A percentile compares a stretch with the other conserved stretches of the same genome.
These are phyloP conservation scores for Uloborus plumipes DNA, from an alignment of 2,888 invertebrate species.

Conservation along the genomic window DNA sequence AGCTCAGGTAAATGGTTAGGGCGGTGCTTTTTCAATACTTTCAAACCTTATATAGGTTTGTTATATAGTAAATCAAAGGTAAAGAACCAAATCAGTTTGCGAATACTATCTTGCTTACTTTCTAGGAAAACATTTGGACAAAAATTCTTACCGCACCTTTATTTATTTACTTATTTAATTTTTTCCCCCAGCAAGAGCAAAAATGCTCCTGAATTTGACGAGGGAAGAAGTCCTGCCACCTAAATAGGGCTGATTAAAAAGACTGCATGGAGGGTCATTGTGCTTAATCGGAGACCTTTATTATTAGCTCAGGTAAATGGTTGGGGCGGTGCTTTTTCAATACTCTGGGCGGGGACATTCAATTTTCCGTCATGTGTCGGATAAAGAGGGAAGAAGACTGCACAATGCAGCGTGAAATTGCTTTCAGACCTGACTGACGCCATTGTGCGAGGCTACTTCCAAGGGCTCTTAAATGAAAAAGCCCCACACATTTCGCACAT, in stretches of 20 bases:
- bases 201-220: background rate
- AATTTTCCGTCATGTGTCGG: no score
- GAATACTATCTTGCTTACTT: no score
- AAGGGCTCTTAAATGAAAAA: no score
- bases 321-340: conserved; percentile 4
- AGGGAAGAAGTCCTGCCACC: background rate
- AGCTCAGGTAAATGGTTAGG: conserved; percentile 15
- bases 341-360: conserved; percentile 15
- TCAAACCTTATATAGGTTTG: no score
- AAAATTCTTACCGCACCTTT: no score
- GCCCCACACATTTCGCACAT: no score
- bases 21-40: conserved; percentile 14
- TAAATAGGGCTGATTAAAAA: conserved; percentile 24
- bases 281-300: conserved; percentile 47
- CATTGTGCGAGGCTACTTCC: background rate
- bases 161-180: no score
- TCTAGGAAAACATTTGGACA: no score
- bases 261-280: background rate
- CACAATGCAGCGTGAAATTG: conserved; percentile 10
- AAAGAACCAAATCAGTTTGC: no score
- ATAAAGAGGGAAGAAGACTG: no score
- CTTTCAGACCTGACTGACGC: conserved; percentile 16
- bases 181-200: background rate
- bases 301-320: conserved; percentile 43
- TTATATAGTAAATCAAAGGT: no score